Conservation (phyloP, 2,113 vertebrate genomes). For the Epinephelus moara region DNA sequence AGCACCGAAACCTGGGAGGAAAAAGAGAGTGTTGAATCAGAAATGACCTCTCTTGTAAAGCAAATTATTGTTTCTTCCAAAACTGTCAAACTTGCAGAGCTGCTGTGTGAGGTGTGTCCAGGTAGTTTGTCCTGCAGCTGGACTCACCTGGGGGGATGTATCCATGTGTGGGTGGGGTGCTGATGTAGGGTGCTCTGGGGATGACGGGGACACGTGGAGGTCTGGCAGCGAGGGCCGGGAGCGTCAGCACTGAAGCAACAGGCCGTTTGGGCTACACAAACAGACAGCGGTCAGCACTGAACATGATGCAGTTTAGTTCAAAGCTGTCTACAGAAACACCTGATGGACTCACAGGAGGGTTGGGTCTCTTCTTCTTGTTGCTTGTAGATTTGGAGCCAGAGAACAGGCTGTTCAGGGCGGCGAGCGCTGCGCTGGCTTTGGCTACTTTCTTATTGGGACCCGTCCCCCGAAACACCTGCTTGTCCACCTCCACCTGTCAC, state of each 20-base stretch:
- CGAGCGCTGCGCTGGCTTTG: conserved; percentile 93
- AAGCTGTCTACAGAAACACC: not conserved
- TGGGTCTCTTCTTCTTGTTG: conserved; percentile 92
- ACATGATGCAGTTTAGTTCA: fast-evolving
- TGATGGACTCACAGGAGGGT: conserved; percentile 85
- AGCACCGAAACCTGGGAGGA: conserved; percentile 87
- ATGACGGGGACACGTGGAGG: conserved; percentile 89
- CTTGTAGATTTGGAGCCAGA: conserved; percentile 89
- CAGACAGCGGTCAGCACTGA: not conserved
- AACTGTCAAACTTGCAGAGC: too few species aligned
- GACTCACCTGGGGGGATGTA: conserved; percentile 90
- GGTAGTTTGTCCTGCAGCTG: not conserved
- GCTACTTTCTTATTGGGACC: conserved; percentile 97
- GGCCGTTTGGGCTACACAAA: conserved; percentile 87
- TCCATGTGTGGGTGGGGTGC: conserved; percentile 87
- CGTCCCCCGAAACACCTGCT: conserved; percentile 92
- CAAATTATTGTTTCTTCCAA: too few species aligned
- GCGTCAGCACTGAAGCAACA: conserved; percentile 87
- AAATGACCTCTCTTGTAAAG: too few species aligned
- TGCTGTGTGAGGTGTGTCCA: too few species aligned
- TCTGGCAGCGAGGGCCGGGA: conserved; percentile 88
- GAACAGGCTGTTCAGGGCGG: conserved; percentile 92
- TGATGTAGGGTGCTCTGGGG: conserved; percentile 90
- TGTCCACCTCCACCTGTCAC: conserved; percentile 94
- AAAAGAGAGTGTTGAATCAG: not conserved